Evolutionary conservation across 2,797 vertebrate genomes (phyloP), one percentile per base, ranked within the genome.

Genomic region (Notolabrus celidotus): DNA sequence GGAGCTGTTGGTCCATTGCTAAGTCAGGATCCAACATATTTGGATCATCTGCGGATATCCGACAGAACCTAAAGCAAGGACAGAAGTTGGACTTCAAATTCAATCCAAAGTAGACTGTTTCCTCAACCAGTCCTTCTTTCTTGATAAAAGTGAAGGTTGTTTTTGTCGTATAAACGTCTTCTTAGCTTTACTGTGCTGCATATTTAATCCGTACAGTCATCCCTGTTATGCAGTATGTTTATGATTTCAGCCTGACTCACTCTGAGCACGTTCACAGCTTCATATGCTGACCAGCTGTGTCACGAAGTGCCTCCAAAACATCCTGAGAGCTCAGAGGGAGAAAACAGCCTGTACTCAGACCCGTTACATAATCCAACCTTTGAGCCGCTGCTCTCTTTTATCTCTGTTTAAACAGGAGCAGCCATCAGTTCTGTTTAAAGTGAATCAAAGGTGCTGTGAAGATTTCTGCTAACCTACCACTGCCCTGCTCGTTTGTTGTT

Each of bases 341-440:
- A 36, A 53, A 63, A 22, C 52, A 62, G 56, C 12, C 39, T 67
- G 66, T 43, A 47, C 71, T 41, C 14, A 46, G 19, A 23, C 29
- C 8, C 7, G 58, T 77, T 79, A 45, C 55, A 17, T 82, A 79
- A 79, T 39, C 14, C 63, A 62, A 67, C 65, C 72, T 67, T 49
- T 61, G 41, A 15, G 45, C 47, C 5, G 27, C 47, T 50, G 25
- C 47, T 60, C 15, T 67, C 49, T 60, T 66, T 38, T 60, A 56
- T 76, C 69, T 52, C 20, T 51, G 74, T 55, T 68, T 62, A 49
- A 64, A 67, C 43, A 41, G 65, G 22, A 27, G 23, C 50, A 78
- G 62, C 19, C 45, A 34, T 66, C 29, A 45, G 50, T 38, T 55
- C 38, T n/a, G 34, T 39, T 69, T 63, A 23, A 53, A 25, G 23